A percentile compares a stretch with the other conserved stretches of the same genome.
Conservation (phyloP, 2,888 invertebrate species). For the Sylvicola fuscatus region DNA sequence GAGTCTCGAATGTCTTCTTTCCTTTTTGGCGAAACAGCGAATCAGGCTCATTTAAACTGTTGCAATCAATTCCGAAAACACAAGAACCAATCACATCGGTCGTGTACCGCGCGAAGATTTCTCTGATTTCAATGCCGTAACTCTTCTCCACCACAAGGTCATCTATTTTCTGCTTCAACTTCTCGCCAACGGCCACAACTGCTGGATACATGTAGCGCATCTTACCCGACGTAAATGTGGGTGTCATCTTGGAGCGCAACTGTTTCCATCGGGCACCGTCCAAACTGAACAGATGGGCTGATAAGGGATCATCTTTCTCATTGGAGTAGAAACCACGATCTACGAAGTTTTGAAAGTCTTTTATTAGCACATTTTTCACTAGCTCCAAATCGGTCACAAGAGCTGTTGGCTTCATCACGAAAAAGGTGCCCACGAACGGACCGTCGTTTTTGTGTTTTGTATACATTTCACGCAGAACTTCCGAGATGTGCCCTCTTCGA, state of each 20-base stretch:
- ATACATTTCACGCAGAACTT: not conserved
- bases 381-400: constrained; percentile 10
- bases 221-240: constrained; percentile 3
- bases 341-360: constrained; percentile 11
- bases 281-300: not conserved
- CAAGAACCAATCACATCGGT: constrained; percentile 14
- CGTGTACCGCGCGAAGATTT: constrained; percentile 8
- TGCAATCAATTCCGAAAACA: constrained; percentile 25
- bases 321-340: constrained; percentile 6
- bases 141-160: too few species aligned
- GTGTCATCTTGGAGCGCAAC: not conserved
- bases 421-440: constrained; percentile 14
- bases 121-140: constrained; percentile 4
- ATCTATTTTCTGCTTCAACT: not conserved
- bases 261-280: not conserved
- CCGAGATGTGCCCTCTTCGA: not conserved
- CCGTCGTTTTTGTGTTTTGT: constrained; percentile 9
- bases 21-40: constrained; percentile 17
- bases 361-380: constrained; percentile 13
- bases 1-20: constrained; percentile 3
- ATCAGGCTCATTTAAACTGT: constrained; percentile 16
- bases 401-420: constrained; percentile 12
- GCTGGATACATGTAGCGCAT: constrained; percentile 1
- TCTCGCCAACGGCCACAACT: not conserved
- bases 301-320: constrained; percentile 3